Evolutionary conservation across 2,888 invertebrate genomes (phyloP).

Genomic region (Cactoblastis cactorum): DNA sequence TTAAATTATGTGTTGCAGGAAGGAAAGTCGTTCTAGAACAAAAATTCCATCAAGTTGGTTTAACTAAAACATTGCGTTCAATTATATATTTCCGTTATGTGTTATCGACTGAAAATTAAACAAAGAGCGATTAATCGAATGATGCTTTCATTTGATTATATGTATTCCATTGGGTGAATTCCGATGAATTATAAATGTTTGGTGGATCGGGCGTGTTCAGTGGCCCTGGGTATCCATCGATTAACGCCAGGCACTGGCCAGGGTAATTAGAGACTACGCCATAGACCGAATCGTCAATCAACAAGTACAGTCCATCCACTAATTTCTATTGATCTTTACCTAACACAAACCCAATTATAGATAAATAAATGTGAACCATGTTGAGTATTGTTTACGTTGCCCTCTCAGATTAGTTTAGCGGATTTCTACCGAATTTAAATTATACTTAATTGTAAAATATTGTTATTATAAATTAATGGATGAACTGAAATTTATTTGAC

Average conservation of each 20-base stretch:
- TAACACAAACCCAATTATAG: too few relatives aligned
- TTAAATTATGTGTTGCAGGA: not conserved
- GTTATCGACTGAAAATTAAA: constrained; percentile 42
- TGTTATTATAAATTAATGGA: not conserved
- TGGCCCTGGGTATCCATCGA: constrained; percentile 48
- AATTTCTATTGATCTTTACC: not conserved
- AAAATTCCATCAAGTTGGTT: not conserved
- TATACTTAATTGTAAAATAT: not conserved
- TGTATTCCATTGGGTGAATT: constrained; percentile 48
- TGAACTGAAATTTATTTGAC: not conserved
- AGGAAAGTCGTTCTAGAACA: constrained; percentile 5
- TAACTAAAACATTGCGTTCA: constrained; percentile 27
- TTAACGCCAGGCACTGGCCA: constrained; percentile 30
- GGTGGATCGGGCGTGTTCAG: constrained; percentile 44
- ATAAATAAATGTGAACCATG: too few relatives aligned
- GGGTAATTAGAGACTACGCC: constrained; percentile 38
- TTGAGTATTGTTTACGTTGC: too few relatives aligned
- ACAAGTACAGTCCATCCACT: constrained; percentile 8
- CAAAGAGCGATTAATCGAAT: constrained; percentile 55
- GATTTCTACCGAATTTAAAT: too few relatives aligned
- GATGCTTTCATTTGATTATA: constrained; percentile 57
- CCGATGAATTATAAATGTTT: constrained; percentile 42
- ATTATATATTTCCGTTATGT: constrained; percentile 19
- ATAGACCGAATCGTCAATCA: constrained; percentile 24
- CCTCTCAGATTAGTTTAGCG: too few relatives aligned